These are phyloP conservation scores for Pteropus alecto DNA, from an alignment of 2,113 vertebrate species.

Conservation along the genomic window DNA sequence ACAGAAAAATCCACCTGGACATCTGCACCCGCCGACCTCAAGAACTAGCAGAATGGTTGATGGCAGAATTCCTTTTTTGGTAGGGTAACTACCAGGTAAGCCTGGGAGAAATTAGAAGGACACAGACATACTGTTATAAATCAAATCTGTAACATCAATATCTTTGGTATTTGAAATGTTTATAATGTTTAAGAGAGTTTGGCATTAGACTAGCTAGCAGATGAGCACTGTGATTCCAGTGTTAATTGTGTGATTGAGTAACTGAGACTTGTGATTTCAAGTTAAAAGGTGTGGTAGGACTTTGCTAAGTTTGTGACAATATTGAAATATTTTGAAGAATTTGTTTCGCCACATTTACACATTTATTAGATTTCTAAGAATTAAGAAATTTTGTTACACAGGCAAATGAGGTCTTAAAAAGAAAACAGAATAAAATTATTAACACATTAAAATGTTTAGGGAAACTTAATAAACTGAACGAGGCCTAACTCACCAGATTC, in stretches of 20 bases:
- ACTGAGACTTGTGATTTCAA: neutral
- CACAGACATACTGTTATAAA: neutral
- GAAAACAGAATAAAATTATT: neutral
- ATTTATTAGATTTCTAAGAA: constrained; percentile 10
- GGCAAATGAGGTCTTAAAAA: neutral
- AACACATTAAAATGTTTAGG: neutral
- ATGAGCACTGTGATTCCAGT: neutral
- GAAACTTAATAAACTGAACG: neutral
- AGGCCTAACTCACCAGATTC: neutral
- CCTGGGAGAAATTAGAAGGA: too few species aligned
- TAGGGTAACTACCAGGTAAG: neutral
- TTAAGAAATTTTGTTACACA: neutral
- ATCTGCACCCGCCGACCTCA: neutral
- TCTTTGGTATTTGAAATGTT: neutral
- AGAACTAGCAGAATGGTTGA: neutral
- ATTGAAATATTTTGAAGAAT: neutral
- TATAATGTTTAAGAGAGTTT: neutral
- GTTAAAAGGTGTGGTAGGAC: neutral
- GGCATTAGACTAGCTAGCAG: neutral
- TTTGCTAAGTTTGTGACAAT: neutral
- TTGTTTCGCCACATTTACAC: neutral
- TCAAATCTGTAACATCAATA: neutral
- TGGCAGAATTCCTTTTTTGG: neutral
- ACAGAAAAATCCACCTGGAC: neutral
- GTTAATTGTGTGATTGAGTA: neutral